These are phyloP conservation scores for Sparidentex hasta DNA, from an alignment of 2,797 vertebrate species.

Conservation along the genomic window DNA sequence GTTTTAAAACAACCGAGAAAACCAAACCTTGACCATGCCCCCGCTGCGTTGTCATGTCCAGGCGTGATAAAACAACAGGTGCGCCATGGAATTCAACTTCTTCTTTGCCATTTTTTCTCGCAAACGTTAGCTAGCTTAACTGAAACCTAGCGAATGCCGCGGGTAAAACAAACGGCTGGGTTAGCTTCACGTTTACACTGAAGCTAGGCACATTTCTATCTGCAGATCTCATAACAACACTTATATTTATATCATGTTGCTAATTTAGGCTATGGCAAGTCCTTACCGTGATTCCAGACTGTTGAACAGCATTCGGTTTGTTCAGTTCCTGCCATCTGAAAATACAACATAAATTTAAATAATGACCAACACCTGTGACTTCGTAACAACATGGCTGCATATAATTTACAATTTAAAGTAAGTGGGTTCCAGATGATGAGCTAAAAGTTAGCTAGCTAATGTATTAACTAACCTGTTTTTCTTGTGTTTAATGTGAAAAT, in stretches of 20 bases:
- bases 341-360: neutral
- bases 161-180: neutral
- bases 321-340: neutral
- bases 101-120: neutral
- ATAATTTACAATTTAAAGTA: neutral
- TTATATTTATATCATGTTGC: no score
- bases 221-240: neutral
- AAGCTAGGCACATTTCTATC: neutral
- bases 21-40: accelerated
- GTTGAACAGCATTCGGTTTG: neutral
- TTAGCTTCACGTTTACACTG: neutral
- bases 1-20: neutral
- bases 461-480: neutral
- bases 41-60: neutral
- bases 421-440: neutral
- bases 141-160: neutral
- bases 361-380: neutral
- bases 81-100: neutral
- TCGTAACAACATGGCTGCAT: neutral
- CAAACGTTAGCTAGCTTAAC: constrained; percentile 38
- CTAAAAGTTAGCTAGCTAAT: neutral
- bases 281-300: constrained; percentile 37
- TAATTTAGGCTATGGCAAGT: no score
- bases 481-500: neutral
- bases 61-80: neutral